Evolutionary conservation across 2,888 invertebrate genomes (phyloP), one percentile per base, ranked within the genome.

Genomic region (Isotomurus palustris): DNA sequence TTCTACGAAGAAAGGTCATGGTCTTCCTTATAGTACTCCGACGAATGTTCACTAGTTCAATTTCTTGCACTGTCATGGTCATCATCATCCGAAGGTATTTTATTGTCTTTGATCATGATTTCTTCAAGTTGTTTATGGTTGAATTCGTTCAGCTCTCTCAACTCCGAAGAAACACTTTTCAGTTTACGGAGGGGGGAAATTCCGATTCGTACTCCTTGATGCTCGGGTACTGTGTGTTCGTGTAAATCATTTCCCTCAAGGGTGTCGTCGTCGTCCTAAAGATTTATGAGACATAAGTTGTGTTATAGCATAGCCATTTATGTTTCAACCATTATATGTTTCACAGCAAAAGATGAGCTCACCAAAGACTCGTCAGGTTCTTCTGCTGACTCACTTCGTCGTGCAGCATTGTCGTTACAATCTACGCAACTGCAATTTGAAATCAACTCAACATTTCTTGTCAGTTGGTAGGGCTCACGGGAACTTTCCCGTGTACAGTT

Each of bases 361-460:
- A 64, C 67, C 43, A 48, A 27, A 19, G 64, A 62, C 1, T 54
- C 60, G 32, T 53, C 45, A 10, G 24, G 53, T n/a, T 69, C 63
- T 45, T 58, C 59, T 24, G 28, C 52, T 3, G 61, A 60, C 10
- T 63, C 56, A 22, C 57, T 53, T 53, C 57, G 56, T 28, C 66
- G 49, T 2, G 54, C 57, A 0, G 59, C 53, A 49, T 62, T 64
- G 40, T 80, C 80, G 62, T 79, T 78, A 69, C 84, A 84, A 1
- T 82, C 80, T 58, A 80, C 79, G 72, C 85, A 85, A 17, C 82
- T 81, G 70, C 85, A 85, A 68, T 84, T 83, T 17, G 80, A 80
- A 56, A 85, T 84, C 53, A 84, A 80, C 73, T 85, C 82, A 0
- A 84, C 83, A 43, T 67, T 67, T 53, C 68, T 65, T 27, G 66